Base-by-base conservation (phyloP, 2,888 invertebrate genomes). In the Trachelus troglodyta region DNA sequence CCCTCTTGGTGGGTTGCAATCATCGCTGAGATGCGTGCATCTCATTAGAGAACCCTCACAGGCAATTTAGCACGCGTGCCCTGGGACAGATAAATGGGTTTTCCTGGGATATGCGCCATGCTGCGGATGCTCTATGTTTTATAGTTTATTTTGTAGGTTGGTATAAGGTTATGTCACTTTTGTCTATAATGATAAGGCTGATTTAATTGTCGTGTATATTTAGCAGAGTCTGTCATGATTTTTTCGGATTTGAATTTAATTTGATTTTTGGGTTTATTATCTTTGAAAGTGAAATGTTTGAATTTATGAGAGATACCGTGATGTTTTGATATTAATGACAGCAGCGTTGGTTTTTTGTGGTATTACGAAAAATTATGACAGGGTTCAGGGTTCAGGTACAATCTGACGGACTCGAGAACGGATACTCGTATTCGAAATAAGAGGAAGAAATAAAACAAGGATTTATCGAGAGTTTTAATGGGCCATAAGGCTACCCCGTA, bases 41-140 rank as follows among this genome's bases (percentile, higher is more conserved):
- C 87, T 87, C 87, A 83, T 87, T 87, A 87, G 80, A 79, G 77
- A 71, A 33, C 34, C 34, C 71, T 71, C 71, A 34, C 71, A 34
- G 34, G 74, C 74, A 30, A 30, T 34, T 34, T 34, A 74, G 34
- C 33, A 74, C 35, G 34, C 74, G 34, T 30, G 33, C 74, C 56
- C 56, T 23, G 56, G 56, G 71, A 71, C 71, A 71, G 71, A 34
- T 56, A 56, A 56, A 56, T 56, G 56, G 56, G 56, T 56, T 56
- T 56, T 23, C 23, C 23, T 56, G 56, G 56, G 56, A 56, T 23
- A 56, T 2, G 23, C 56, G 23, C 23, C 23, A 9, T 56, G 1
- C 23, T 56, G 56, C 23, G 56, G 56, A 56, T 56, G 23, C 23
- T 56, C 23, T 23, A 56, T 56, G 23, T 23, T 23, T 56, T 56